phyloP scores from a whole-genome alignment of 2,113 vertebrate species.

The Heterotilapia buettikoferi region DNA sequence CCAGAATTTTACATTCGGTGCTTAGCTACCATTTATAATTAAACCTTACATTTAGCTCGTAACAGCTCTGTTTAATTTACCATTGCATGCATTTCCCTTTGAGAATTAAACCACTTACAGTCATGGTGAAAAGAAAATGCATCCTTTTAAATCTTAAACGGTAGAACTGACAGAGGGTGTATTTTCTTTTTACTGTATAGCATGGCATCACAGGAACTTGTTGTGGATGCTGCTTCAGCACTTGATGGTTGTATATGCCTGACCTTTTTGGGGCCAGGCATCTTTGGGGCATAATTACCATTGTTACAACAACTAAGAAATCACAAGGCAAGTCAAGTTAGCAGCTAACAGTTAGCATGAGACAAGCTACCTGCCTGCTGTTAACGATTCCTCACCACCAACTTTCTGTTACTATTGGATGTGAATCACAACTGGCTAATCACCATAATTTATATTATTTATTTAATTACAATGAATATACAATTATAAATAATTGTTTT shows the following conservation, averaged over 20 bases:
- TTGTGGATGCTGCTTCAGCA: not conserved
- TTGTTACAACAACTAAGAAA: not conserved
- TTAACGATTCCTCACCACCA: not conserved
- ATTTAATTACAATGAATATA: not conserved
- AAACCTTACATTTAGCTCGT: not conserved
- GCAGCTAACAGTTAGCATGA: not conserved
- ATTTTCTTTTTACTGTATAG: not conserved
- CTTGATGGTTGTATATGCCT: not conserved
- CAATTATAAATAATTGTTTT: not conserved
- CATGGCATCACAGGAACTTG: not conserved
- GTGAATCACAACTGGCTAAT: not conserved
- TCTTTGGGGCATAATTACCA: not conserved
- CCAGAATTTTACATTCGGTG: not conserved
- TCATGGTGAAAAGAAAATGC: not conserved
- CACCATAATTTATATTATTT: not conserved
- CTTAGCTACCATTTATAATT: not conserved
- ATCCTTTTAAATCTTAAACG: not conserved
- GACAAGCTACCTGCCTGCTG: not conserved
- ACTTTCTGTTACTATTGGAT: fast-evolving
- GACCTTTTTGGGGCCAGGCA: not conserved
- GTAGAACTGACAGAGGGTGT: fast-evolving
- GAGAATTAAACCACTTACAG: not conserved
- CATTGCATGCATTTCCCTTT: not conserved
- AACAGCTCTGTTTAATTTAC: not conserved
- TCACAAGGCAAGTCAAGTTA: not conserved